A percentile compares a stretch with the other conserved stretches of the same genome.
phyloP scores from a whole-genome alignment of 2,797 vertebrate species.

The Anniella stebbinsi region DNA sequence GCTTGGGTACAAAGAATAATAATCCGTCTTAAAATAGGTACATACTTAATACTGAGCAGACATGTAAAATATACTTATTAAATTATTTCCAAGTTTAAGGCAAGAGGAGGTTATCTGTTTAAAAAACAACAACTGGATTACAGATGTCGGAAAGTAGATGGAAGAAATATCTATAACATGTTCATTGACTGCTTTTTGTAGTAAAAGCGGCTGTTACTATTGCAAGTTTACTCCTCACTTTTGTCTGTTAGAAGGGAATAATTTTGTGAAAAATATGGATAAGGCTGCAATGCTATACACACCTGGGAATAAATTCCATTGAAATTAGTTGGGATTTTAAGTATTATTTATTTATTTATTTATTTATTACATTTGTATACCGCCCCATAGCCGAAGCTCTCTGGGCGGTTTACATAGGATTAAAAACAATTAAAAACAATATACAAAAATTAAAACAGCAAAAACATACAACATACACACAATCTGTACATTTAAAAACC shows the following conservation, averaged over 20 bases:
- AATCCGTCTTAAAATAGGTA: not conserved
- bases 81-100: not conserved
- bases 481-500: no score
- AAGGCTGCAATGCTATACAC: not conserved
- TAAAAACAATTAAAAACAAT: no score
- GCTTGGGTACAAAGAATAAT: not conserved
- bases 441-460: no score
- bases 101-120: not conserved
- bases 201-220: not conserved
- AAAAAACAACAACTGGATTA: not conserved
- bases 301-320: not conserved
- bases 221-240: not conserved
- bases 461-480: no score
- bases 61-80: no score
- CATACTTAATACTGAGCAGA: no score
- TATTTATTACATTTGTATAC: no score
- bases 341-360: no score
- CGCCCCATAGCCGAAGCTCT: no score
- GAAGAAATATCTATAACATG: not conserved
- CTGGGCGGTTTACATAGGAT: no score
- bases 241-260: not conserved
- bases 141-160: not conserved
- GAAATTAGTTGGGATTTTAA: no score
- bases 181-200: not conserved
- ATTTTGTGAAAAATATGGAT: not conserved